Evolutionary conservation across 2,797 vertebrate genomes (phyloP), one percentile per base, ranked within the genome.

Genomic region (Epinephelus coioides): DNA sequence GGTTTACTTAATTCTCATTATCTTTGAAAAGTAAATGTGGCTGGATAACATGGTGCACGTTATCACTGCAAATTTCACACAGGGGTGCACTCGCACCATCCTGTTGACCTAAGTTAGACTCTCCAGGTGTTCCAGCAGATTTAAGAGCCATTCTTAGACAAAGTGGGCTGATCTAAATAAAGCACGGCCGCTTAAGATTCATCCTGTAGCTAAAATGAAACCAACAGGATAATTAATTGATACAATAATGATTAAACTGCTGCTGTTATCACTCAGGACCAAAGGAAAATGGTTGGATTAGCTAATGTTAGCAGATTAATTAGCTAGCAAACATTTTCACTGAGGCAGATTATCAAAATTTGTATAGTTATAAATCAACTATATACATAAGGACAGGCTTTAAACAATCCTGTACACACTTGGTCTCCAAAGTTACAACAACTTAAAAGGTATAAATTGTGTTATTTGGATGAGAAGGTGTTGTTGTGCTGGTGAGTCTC

Each of bases 401-500:
- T 54, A 30, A 61, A 68, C 15, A 23, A 43, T 6, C n/a, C 4
- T 47, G 6, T 51, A 19, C 27, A 34, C 2, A 50, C 38, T n/a
- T 1, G 0, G 8, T 19, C n/a, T 49, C n/a, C 25, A 65, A 40
- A 51, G 27, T 30, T 30, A 30, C 27, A 30, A 1, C 49, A 34
- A 40, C 23, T 12, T 50, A 3, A 54, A 54, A 47, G 69, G 14
- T 46, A 47, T 34, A 57, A 71, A 69, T 7, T 53, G 54, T 70
- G 6, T 53, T 46, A 10, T 60, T 63, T 78, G 17, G 6, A 66
- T 49, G 23, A 68, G 7, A 66, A 25, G n/a, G 25, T 2, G n/a
- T 40, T 54, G 43, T 44, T 25, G 19, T 30, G 51, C 66, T 53
- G 49, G 59, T 72, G 65, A 50, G 70, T 66, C 30, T 77, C 11